These are phyloP conservation scores for Corydoras maculifer DNA, from an alignment of 2,113 vertebrate species.

Conservation along the genomic window DNA sequence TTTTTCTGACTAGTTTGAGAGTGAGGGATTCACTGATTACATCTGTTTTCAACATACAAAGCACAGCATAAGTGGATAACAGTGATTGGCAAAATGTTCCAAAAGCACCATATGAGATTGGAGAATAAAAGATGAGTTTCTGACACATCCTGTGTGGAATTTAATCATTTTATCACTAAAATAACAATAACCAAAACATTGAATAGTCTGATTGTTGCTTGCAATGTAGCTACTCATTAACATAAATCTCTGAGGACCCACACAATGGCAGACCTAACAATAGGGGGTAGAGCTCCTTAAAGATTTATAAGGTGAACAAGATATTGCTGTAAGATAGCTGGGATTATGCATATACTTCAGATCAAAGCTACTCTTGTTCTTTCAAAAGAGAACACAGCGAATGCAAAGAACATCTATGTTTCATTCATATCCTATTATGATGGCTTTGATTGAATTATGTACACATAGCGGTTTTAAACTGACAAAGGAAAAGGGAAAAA, in stretches of 20 bases:
- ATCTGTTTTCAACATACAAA: constrained; percentile 21
- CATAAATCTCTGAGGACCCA: neutral
- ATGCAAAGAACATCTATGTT: constrained; percentile 50
- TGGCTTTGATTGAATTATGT: constrained; percentile 43
- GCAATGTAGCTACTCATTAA: no score
- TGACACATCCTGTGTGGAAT: neutral
- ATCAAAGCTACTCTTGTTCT: constrained; percentile 61
- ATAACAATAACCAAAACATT: neutral
- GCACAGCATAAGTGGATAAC: neutral
- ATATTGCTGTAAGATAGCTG: constrained; percentile 56
- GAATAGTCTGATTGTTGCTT: no score
- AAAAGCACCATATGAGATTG: constrained; percentile 26
- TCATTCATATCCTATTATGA: constrained; percentile 47
- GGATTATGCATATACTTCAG: constrained; percentile 63
- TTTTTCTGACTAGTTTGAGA: constrained; percentile 26
- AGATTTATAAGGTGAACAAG: constrained; percentile 42
- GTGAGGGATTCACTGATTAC: constrained; percentile 11
- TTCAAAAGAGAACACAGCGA: constrained; percentile 53
- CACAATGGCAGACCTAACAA: constrained; percentile 25
- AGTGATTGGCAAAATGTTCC: neutral
- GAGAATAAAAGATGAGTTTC: neutral
- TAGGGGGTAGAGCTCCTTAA: constrained; percentile 13
- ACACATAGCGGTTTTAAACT: constrained; percentile 36
- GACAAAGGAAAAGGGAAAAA: constrained; percentile 11
- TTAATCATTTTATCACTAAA: neutral